These are phyloP conservation scores for Sander lucioperca DNA, from an alignment of 2,113 vertebrate species.

Conservation along the genomic window DNA sequence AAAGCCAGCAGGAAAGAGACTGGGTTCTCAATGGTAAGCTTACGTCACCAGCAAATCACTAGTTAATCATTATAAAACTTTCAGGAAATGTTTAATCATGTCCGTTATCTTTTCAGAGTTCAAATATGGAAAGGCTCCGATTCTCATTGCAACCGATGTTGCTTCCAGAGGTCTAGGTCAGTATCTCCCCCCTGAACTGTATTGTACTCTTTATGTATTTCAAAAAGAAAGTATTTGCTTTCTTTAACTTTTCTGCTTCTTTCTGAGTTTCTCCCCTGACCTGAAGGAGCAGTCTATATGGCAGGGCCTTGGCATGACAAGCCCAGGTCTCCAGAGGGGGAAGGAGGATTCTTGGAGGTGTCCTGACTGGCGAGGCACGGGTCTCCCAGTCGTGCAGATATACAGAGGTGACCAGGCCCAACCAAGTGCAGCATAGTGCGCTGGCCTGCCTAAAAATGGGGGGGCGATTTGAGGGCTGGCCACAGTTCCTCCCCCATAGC, in stretches of 20 bases:
- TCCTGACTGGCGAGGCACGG: conserved; percentile 97
- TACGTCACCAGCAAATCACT: fast-evolving
- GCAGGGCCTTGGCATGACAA: conserved; percentile 99
- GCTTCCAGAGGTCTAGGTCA: conserved; percentile 99
- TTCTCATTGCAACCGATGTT: conserved; percentile 98
- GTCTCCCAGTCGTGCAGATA: conserved; percentile 93
- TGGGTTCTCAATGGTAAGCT: conserved; percentile 97
- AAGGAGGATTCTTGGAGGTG: conserved; percentile 99
- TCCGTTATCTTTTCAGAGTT: conserved; percentile 87
- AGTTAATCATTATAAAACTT: not conserved
- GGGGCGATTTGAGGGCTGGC: conserved; percentile 87
- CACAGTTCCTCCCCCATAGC: conserved; percentile 76
- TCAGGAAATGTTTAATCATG: no score
- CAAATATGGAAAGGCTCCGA: conserved; percentile 97
- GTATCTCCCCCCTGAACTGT: conserved; percentile 83
- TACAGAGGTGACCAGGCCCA: conserved; percentile 97
- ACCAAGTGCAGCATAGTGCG: conserved; percentile 90
- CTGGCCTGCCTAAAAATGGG: conserved; percentile 95
- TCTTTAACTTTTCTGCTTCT: conserved; percentile 98
- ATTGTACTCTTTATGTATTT: conserved; percentile 59
- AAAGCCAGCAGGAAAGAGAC: conserved; percentile 98
- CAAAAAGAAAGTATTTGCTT: conserved; percentile 96
- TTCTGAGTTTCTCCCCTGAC: conserved; percentile 97
- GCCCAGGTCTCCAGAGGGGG: conserved; percentile 99
- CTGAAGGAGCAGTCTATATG: conserved; percentile 99